Percentiles rank a stretch among this genome's conserved stretches.
These are phyloP conservation scores for Crematogaster levior DNA, from an alignment of 2,888 invertebrate genomes.

Conservation along the genomic window DNA sequence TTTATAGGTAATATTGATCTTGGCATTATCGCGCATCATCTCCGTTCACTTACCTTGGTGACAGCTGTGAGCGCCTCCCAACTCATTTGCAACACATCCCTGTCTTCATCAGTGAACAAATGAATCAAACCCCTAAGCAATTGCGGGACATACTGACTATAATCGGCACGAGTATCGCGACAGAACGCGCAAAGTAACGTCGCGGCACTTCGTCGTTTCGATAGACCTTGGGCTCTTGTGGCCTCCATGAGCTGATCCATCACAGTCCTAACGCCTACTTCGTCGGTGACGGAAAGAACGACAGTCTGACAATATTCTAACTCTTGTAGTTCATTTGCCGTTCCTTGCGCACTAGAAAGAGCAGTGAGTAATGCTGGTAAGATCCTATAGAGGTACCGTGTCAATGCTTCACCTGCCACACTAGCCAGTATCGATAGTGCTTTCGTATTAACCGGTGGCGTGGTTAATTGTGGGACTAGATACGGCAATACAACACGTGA, in stretches of 20 bases:
- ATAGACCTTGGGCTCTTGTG: slow-evolving; percentile 89
- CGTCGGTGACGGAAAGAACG: slow-evolving; percentile 95
- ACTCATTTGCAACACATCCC: slow-evolving; percentile 93
- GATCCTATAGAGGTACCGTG: slow-evolving; percentile 95
- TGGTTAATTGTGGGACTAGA: slow-evolving; percentile 97
- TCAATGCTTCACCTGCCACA: slow-evolving; percentile 97
- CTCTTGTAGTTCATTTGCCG: slow-evolving; percentile 90
- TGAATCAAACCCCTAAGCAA: slow-evolving; percentile 94
- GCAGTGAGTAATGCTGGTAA: slow-evolving; percentile 95
- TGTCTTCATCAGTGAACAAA: slow-evolving; percentile 93
- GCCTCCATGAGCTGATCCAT: slow-evolving; percentile 94
- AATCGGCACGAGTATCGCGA: slow-evolving; percentile 95
- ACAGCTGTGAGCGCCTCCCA: slow-evolving; percentile 97
- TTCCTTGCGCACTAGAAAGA: slow-evolving; percentile 90
- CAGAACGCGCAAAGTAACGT: slow-evolving; percentile 96
- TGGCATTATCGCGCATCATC: neutral
- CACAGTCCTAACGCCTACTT: slow-evolving; percentile 94
- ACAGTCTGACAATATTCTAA: slow-evolving; percentile 97
- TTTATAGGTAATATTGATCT: neutral
- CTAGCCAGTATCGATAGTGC: slow-evolving; percentile 97
- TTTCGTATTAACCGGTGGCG: slow-evolving; percentile 95
- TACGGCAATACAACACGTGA: slow-evolving; percentile 98
- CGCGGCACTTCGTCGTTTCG: slow-evolving; percentile 92
- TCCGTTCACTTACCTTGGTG: slow-evolving; percentile 88
- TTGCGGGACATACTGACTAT: slow-evolving; percentile 94